Percentiles rank a stretch among this genome's conserved stretches.
Evolutionary conservation across 1,140 invertebrate species (phyloP).

Genomic region (Scaptomyza graminum): DNA sequence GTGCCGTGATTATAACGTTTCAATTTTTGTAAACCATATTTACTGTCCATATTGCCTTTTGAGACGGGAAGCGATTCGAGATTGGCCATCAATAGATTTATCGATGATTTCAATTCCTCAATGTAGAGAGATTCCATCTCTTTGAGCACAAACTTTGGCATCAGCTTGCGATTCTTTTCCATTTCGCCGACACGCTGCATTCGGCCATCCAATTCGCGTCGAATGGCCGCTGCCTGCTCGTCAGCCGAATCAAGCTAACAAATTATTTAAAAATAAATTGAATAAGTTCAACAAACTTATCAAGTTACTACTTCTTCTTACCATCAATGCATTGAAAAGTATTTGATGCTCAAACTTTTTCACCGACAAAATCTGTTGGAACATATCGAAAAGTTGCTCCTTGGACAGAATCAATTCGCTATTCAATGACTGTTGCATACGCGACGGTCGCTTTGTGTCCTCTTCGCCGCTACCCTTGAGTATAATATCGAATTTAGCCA

Average conservation of each 20-base stretch:
- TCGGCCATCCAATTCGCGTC: conserved; percentile 98
- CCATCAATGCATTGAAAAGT: conserved; percentile 98
- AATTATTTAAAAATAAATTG: too few relatives aligned
- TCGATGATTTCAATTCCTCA: conserved; percentile 98
- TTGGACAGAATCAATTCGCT: conserved; percentile 96
- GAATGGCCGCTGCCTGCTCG: conserved; percentile 99
- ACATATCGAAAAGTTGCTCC: conserved; percentile 99
- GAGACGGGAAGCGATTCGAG: conserved; percentile 99
- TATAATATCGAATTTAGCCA: conserved; percentile 99
- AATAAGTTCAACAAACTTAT: too few relatives aligned
- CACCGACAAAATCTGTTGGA: conserved; percentile 98
- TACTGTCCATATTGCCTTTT: conserved; percentile 98
- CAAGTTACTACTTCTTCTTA: conserved; percentile 83
- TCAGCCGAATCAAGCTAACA: conserved; percentile 99
- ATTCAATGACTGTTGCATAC: conserved; percentile 94
- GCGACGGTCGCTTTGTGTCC: conserved; percentile 92
- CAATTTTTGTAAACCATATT: conserved; percentile 97
- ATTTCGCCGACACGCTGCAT: conserved; percentile 98
- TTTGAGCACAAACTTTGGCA: conserved; percentile 99
- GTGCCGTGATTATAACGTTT: conserved; percentile 96
- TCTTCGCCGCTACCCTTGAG: conserved; percentile 95
- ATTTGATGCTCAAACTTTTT: conserved; percentile 99
- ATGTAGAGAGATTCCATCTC: conserved; percentile 99
- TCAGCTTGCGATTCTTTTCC: conserved; percentile 98
- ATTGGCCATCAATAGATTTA: conserved; percentile 99